phyloP scores from a whole-genome alignment of 2,888 invertebrate genomes.

The Desoria tigrina region DNA sequence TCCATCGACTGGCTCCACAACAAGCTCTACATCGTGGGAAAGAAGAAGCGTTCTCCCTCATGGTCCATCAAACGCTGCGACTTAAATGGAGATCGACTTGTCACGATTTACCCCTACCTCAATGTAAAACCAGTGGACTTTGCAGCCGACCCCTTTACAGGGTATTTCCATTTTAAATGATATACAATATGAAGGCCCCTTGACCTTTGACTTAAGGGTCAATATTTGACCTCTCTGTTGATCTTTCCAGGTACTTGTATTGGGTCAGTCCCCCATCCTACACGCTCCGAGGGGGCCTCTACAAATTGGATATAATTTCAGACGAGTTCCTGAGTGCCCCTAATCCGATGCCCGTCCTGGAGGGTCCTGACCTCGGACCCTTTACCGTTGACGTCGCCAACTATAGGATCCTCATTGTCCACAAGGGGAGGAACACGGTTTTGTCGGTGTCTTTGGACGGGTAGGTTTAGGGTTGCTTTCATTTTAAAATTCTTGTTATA shows the following conservation, averaged over 20 bases:
- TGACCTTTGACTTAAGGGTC: not conserved
- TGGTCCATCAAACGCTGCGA: conserved; percentile 78
- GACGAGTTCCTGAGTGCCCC: conserved; percentile 22
- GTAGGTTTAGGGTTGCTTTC: conserved; percentile 59
- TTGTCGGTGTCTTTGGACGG: conserved; percentile 80
- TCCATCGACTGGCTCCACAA: conserved; percentile 88
- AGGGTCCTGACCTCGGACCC: conserved; percentile 71
- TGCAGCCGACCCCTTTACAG: conserved; percentile 89
- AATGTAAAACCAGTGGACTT: conserved; percentile 73
- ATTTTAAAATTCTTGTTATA: conserved; percentile 21
- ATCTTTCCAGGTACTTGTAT: conserved; percentile 48
- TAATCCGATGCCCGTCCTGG: conserved; percentile 57
- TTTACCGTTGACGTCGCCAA: conserved; percentile 81
- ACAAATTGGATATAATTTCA: conserved; percentile 38
- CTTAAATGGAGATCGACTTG: conserved; percentile 70
- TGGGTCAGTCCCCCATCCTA: conserved; percentile 45
- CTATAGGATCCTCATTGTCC: conserved; percentile 75
- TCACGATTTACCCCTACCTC: conserved; percentile 71
- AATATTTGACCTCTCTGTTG: not conserved
- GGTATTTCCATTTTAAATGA: conserved; percentile 60
- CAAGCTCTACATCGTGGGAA: conserved; percentile 78
- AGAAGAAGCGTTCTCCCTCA: conserved; percentile 57
- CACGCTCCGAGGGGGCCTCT: conserved; percentile 37
- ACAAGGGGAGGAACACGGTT: conserved; percentile 74
- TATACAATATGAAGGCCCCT: not conserved